Evolutionary conservation across 2,888 invertebrate species (phyloP), one percentile per base, ranked within the genome.

Genomic region (Rhyacophila evoluta): DNA sequence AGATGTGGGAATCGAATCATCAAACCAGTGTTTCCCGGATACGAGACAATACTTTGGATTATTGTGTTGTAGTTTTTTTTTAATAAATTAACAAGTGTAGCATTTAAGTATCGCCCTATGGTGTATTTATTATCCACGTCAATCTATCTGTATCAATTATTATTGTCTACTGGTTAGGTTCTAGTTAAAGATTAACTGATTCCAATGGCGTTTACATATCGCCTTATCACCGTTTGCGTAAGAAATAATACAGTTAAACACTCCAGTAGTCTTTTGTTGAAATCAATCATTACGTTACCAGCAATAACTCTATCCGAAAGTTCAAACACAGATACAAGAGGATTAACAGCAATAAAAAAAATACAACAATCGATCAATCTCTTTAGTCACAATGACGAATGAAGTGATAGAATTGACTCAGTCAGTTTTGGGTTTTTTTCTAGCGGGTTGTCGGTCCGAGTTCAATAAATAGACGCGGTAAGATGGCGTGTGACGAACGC

Each of bases 401-500:
- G 75, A 75, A 72, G 69, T 75, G 79, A 72, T 67, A 68, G 74
- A 75, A 55, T 41, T 15, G 19, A 27, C 28, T 75, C 72, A 75
- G 75, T 55, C 55, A 67, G 28, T 67, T 4, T 27, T n/a, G 12
- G 10, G 15, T 36, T 38, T 70, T 70, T 67, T 55, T 74, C 38
- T 8, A 29, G 75, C 27, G 15, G 27, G 71, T 8, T 71, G 55
- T 15, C 69, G 38, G 71, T 76, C n/a, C 36, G 8, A 19, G 55
- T 25, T 55, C 33, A 41, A 8, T 38, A 41, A 27, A 19, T 37
- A 36, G 29, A 55, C 37, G 73, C 33, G 36, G 19, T 15, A n/a
- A 38, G 55, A 75, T 19, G 69, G 75, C 33, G 77, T 74, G 81
- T 81, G 79, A 79, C 81, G 81, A 79, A 79, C 79, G 70, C 71